Conservation (phyloP, 2,888 invertebrate species). For the Caenorhabditis sp. region DNA sequence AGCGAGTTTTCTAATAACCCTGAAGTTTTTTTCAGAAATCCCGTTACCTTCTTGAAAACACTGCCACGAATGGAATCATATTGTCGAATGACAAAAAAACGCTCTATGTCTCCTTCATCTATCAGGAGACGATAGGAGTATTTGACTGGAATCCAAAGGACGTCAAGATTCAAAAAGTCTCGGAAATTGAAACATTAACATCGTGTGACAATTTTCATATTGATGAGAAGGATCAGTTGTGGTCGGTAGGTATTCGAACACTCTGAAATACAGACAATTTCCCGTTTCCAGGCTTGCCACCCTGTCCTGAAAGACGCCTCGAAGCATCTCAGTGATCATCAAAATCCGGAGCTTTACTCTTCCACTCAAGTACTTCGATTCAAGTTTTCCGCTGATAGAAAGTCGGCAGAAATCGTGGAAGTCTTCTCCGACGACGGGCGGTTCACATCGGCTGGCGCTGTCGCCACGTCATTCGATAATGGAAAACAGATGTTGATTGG, state of each 20-base stretch:
- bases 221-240: constrained; percentile 59
- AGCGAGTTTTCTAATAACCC: not conserved
- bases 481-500: constrained; percentile 65
- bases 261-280: too few species aligned
- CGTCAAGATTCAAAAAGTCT: constrained; percentile 18
- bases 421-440: constrained; percentile 66
- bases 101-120: constrained; percentile 66
- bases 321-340: constrained; percentile 49
- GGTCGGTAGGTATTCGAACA: constrained; percentile 56
- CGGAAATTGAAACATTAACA: constrained; percentile 45
- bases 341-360: constrained; percentile 30
- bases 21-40: constrained; percentile 35
- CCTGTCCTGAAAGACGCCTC: constrained; percentile 59
- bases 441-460: constrained; percentile 58
- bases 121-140: constrained; percentile 62
- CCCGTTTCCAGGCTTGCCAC: constrained; percentile 69
- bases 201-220: constrained; percentile 69
- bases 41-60: constrained; percentile 50
- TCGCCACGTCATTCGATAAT: constrained; percentile 50
- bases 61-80: constrained; percentile 70
- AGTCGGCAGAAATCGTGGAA: constrained; percentile 57
- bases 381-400: constrained; percentile 62
- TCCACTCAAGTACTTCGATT: constrained; percentile 69
- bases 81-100: constrained; percentile 64
- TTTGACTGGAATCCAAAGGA: constrained; percentile 51